Evolutionary conservation across 2,888 invertebrate species (phyloP).

Genomic region (Mythimna lalbum): DNA sequence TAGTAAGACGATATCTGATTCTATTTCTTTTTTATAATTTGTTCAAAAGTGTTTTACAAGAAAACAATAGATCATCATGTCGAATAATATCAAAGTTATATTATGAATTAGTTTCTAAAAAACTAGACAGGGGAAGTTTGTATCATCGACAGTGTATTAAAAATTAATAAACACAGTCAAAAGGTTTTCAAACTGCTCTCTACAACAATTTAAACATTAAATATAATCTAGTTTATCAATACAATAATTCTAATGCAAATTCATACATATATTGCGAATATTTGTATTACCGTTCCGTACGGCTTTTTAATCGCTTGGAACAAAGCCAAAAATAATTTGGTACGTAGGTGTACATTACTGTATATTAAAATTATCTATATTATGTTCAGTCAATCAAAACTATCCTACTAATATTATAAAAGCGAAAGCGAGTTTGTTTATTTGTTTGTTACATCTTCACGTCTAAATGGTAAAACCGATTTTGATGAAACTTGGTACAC

Average conservation of each 20-base stretch:
- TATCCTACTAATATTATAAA: no score
- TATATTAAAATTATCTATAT: constrained; percentile 23
- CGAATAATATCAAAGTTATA: not conserved
- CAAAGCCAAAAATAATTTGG: constrained; percentile 72
- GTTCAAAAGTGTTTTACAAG: not conserved
- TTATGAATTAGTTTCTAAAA: not conserved
- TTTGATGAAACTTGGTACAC: no score
- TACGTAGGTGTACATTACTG: constrained; percentile 63
- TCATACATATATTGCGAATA: constrained; percentile 20
- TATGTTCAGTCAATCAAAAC: constrained; percentile 12
- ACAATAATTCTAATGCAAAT: constrained; percentile 4
- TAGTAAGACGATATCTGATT: no score
- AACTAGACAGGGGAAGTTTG: not conserved
- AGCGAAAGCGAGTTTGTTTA: no score
- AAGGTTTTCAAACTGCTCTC: not conserved
- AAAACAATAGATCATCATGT: not conserved
- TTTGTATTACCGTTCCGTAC: constrained; percentile 68
- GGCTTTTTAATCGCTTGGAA: constrained; percentile 84
- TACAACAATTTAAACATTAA: constrained; percentile 1
- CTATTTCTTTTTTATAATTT: not conserved
- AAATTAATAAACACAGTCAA: not conserved
- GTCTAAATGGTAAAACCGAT: no score
- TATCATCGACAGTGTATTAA: not conserved
- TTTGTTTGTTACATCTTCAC: no score
- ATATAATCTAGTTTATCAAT: constrained; percentile 13